phyloP scores from a whole-genome alignment of 2,888 invertebrate species.

The Eupithecia subfuscata region DNA sequence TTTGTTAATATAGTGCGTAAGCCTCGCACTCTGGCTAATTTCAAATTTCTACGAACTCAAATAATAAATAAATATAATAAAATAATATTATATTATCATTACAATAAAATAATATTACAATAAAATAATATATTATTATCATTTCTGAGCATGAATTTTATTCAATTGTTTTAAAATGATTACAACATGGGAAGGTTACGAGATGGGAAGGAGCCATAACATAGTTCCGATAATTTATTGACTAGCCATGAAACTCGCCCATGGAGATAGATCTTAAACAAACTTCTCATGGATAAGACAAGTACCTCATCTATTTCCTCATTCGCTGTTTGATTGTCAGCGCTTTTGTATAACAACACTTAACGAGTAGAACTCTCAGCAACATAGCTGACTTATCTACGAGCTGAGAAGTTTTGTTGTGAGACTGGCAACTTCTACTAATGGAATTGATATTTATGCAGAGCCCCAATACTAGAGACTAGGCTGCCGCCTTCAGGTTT shows the following conservation, averaged over 20 bases:
- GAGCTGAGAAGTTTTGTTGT: conserved; percentile 5
- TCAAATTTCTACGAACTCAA: too few species aligned
- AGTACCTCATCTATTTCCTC: background rate
- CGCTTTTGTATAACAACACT: conserved; percentile 5
- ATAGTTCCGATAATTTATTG: background rate
- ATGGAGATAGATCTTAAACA: background rate
- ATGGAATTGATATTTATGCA: background rate
- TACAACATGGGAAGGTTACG: too few species aligned
- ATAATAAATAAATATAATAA: too few species aligned
- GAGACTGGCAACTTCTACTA: background rate
- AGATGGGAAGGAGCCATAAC: background rate
- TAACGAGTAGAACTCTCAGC: background rate
- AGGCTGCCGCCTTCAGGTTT: background rate
- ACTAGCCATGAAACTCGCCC: background rate
- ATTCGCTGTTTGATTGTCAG: conserved; percentile 1
- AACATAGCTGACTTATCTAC: background rate
- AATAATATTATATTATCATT: too few species aligned
- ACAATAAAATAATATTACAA: too few species aligned
- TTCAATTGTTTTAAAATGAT: background rate
- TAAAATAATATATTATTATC: too few species aligned
- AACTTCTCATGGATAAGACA: background rate
- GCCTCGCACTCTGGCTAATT: too few species aligned
- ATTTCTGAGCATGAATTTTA: too few species aligned
- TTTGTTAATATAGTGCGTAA: too few species aligned
- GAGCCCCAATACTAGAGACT: background rate